Base-by-base conservation (phyloP, 1,140 invertebrate genomes). In the Aricia agestis region DNA sequence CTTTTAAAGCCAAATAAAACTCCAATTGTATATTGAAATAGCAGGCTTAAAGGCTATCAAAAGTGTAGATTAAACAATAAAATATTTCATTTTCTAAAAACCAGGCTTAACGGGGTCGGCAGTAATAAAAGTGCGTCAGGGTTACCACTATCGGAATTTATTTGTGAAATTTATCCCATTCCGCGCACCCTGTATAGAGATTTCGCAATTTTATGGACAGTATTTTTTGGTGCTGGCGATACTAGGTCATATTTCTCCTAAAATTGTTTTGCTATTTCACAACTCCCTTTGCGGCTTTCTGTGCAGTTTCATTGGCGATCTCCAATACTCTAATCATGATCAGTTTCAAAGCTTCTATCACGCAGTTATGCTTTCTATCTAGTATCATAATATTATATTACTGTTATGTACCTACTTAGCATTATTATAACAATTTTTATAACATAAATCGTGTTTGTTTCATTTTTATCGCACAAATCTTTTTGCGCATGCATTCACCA, bases 41-140 rank as follows among this genome's bases (percentile, higher is more conserved):
- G 13, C 58, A 17, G 18, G 58, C 59, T 11, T 19, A 19, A 25
- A 63, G 59, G 59, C 59, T 63, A 63, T 63, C 19, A 63, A 63
- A 63, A 63, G 45, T 63, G 18, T 63, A 63, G 32, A 18, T 61
- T 59, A 63, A 18, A 61, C 25, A 69, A 63, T 78, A 74, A 73
- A 77, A 78, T 78, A 77, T 76, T 72, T 78, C 78, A 81, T 80
- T 76, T 74, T 73, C 69, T 77, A 76, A 82, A 79, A 76, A 72
- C 69, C 69, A 68, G 45, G 76, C 74, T 72, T 81, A 84, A 79
- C 75, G 71, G 67, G 81, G 80, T 78, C 80, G 72, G 67, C n/a
- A 72, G 76, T 78, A 82, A 82, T 84, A 78, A 81, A 81, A 82
- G 72, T 78, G 78, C 74, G 73, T 41, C 73, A 80, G 78, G 76